Evolutionary conservation across 2,888 invertebrate genomes (phyloP), one percentile per base, ranked within the genome.

Genomic region (Apeira syringaria): DNA sequence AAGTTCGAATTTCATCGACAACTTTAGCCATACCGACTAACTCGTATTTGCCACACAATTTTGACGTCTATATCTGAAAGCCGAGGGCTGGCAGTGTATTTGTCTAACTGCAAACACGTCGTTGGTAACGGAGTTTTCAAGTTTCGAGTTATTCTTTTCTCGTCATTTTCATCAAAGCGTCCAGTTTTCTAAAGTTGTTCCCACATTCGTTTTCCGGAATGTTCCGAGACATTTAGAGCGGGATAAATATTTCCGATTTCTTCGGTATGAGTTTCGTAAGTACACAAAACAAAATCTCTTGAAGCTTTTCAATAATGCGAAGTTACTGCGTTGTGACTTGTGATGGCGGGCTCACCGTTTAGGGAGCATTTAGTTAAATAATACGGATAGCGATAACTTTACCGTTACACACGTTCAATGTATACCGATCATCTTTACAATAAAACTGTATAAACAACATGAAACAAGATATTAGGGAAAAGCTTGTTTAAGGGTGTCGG

Each of bases 141-240:
- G 53, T 56, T 49, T 45, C 35, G 40, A 50, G 50, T 56, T 45
- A 55, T 56, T 56, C 50, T 56, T 59, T 54, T 52, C 47, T 53
- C 50, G 50, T 56, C 50, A 50, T 55, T 59, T 50, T 47, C 45
- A 48, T 34, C 36, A 33, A 15, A 46, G 36, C 44, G 41, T 35
- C 32, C 54, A 59, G 54, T 56, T 59, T 45, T 27, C 30, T 28
- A 47, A 52, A 52, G 40, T 56, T 54, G 49, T 44, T 41, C 38
- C 56, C 54, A 50, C 53, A 53, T 49, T 50, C 43, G 41, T 38
- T 47, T 44, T 43, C 43, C 12, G 42, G 38, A 46, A 32, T 43
- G 44, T 48, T 42, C 34, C 30, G 49, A 42, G 41, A 51, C 45
- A 36, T 51, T 56, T 56, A 43, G 41, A 56, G 41, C 41, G 47